Conservation (phyloP, 2,888 invertebrate genomes). For the Drosophila antonietae region DNA sequence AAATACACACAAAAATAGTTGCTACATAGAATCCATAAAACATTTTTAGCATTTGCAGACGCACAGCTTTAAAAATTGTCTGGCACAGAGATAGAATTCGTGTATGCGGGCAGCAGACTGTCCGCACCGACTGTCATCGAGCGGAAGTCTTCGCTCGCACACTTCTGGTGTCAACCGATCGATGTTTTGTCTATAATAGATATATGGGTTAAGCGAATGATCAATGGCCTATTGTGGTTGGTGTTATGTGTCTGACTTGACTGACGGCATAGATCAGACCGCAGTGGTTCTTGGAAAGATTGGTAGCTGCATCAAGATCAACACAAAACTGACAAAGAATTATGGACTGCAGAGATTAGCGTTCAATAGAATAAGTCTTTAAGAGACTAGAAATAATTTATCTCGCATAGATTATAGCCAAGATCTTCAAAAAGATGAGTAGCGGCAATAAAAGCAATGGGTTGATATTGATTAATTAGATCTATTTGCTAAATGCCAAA, state of each 20-base stretch:
- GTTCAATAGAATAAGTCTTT: not conserved
- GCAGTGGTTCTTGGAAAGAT: slow-evolving; percentile 34
- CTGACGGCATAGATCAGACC: slow-evolving; percentile 16
- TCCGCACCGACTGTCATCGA: slow-evolving; percentile 41
- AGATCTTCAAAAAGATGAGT: not conserved
- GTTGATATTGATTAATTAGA: not conserved
- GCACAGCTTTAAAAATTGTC: slow-evolving; percentile 66
- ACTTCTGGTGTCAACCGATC: slow-evolving; percentile 48
- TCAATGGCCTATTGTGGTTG: slow-evolving; percentile 33
- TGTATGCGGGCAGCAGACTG: slow-evolving; percentile 70
- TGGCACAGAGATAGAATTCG: slow-evolving; percentile 44
- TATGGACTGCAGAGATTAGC: slow-evolving; percentile 7
- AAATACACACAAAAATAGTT: slow-evolving; percentile 35
- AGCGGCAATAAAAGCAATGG: not conserved
- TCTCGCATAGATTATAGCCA: not conserved
- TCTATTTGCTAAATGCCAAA: not conserved
- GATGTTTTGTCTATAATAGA: slow-evolving; percentile 13
- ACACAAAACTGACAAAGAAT: slow-evolving; percentile 21
- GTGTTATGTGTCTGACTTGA: not conserved
- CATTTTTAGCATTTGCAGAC: slow-evolving; percentile 78
- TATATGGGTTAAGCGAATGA: slow-evolving; percentile 54
- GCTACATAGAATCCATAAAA: slow-evolving; percentile 67
- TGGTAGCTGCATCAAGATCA: slow-evolving; percentile 26
- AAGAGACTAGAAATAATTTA: not conserved
- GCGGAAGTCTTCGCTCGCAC: slow-evolving; percentile 21